Conservation (phyloP, 2,888 invertebrate genomes). For the Mythimna vitellina region DNA sequence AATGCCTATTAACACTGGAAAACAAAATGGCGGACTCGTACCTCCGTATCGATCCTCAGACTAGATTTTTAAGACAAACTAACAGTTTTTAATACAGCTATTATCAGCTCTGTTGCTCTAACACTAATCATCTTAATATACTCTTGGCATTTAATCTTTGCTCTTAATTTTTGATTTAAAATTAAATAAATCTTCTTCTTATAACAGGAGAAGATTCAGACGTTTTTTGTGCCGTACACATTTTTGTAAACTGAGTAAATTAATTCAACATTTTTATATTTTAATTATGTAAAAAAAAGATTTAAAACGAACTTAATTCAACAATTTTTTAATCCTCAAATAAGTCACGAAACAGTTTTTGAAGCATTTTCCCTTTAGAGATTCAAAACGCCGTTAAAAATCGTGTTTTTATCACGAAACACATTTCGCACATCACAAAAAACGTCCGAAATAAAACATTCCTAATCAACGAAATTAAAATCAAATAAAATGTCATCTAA, state of each 20-base stretch:
- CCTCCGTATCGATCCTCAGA: slow-evolving; percentile 34
- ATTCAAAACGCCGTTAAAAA: background rate
- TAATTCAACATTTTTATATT: too few species aligned
- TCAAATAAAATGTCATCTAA: slow-evolving; percentile 61
- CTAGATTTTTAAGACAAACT: slow-evolving; percentile 56
- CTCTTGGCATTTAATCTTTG: slow-evolving; percentile 69
- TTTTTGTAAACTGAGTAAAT: background rate
- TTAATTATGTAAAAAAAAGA: too few species aligned
- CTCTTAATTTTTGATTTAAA: slow-evolving; percentile 64
- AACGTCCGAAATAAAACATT: slow-evolving; percentile 30
- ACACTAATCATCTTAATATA: slow-evolving; percentile 72
- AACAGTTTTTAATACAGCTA: slow-evolving; percentile 49
- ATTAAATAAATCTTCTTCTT: slow-evolving; percentile 74
- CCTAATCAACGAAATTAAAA: slow-evolving; percentile 56
- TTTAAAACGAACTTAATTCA: too few species aligned
- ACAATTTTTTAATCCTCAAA: too few species aligned
- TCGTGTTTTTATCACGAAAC: background rate
- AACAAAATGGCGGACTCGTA: slow-evolving; percentile 11
- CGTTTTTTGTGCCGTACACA: slow-evolving; percentile 43
- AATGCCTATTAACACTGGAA: background rate
- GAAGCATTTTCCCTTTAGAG: background rate
- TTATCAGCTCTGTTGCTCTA: slow-evolving; percentile 49
- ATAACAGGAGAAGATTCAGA: slow-evolving; percentile 77
- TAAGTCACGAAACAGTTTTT: too few species aligned
- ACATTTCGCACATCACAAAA: slow-evolving; percentile 37